Percentiles rank a stretch among this genome's conserved stretches.
Evolutionary conservation across 2,113 vertebrate species (phyloP).

Genomic region (Cheirogaleus medius): DNA sequence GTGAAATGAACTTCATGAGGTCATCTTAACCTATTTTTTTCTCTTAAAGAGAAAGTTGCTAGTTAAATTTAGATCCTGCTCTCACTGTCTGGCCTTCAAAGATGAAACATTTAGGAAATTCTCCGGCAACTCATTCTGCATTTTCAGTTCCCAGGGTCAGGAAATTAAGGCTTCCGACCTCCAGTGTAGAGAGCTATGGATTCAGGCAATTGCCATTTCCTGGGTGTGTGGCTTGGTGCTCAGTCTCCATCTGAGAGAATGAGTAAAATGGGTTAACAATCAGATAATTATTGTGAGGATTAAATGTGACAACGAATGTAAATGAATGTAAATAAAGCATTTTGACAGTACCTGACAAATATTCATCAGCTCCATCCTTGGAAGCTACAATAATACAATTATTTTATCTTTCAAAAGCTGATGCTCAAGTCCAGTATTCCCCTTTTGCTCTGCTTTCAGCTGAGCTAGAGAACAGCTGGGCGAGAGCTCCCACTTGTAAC

Average conservation of each 20-base stretch:
- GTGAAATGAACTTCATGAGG: not conserved
- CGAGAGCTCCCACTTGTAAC: not conserved
- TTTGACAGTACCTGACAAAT: not conserved
- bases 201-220: not conserved
- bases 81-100: not conserved
- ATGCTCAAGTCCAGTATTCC: not conserved
- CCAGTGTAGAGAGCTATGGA: not conserved
- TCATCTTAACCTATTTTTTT: not conserved
- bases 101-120: not conserved
- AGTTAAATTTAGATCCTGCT: constrained; percentile 20
- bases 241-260: not conserved
- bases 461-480: not conserved
- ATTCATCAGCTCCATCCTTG: not conserved
- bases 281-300: not conserved
- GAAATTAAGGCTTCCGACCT: constrained; percentile 30
- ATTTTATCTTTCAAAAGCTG: constrained; percentile 5
- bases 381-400: not conserved
- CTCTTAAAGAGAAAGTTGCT: constrained; percentile 19
- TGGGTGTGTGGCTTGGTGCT: not conserved
- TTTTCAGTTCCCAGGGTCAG: not conserved
- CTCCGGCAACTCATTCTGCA: not conserved
- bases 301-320: not conserved
- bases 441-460: not conserved
- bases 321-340: too few species aligned
- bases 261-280: not conserved